These are phyloP conservation scores for Botia almorhae DNA, from an alignment of 2,797 vertebrate species.

Conservation along the genomic window DNA sequence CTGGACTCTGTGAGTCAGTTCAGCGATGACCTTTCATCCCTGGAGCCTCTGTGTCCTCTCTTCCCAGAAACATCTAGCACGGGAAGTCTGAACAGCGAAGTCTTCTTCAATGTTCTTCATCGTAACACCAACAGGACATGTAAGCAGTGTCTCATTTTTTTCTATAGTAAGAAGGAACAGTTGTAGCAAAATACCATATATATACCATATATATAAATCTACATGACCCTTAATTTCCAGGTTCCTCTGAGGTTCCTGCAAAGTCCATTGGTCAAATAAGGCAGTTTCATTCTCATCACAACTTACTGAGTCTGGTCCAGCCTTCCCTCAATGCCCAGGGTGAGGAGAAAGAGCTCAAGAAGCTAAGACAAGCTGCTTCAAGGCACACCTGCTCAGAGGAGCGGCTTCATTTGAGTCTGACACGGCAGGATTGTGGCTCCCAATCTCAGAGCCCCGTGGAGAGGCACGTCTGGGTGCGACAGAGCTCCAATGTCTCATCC, in stretches of 20 bases:
- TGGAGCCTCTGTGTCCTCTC: constrained; percentile 71
- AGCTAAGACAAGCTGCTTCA: constrained; percentile 39
- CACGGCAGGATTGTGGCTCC: constrained; percentile 38
- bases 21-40: constrained; percentile 72
- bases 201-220: neutral
- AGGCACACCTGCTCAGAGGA: constrained; percentile 54
- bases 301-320: constrained; percentile 76
- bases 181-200: no score
- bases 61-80: constrained; percentile 65
- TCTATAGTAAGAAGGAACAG: no score
- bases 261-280: constrained; percentile 78
- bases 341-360: constrained; percentile 53
- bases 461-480: constrained; percentile 76
- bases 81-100: constrained; percentile 74
- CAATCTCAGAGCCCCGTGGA: constrained; percentile 62
- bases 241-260: constrained; percentile 64
- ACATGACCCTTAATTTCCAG: constrained; percentile 55
- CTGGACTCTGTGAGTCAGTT: constrained; percentile 75
- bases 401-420: constrained; percentile 61
- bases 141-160: constrained; percentile 50
- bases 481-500: constrained; percentile 66
- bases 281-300: constrained; percentile 83
- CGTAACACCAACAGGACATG: constrained; percentile 75
- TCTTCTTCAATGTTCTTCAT: constrained; percentile 79
- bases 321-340: constrained; percentile 50